Percentiles rank a stretch among this genome's conserved stretches.
Conservation (phyloP, 2,113 vertebrate genomes). For the Furnarius figulus region DNA sequence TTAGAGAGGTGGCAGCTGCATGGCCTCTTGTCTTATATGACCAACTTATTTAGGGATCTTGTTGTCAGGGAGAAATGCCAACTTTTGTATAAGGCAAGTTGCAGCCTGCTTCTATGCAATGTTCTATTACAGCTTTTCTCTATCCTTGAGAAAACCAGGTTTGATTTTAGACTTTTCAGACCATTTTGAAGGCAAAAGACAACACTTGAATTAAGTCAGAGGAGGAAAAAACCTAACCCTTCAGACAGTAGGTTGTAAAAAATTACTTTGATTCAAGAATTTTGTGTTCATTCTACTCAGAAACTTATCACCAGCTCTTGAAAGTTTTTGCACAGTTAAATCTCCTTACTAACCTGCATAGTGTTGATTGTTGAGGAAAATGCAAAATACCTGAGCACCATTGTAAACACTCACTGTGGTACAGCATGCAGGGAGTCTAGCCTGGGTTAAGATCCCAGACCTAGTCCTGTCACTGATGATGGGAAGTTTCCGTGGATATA, state of each 20-base stretch:
- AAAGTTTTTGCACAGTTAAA: background rate
- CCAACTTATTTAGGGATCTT: background rate
- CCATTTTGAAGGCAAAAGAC: background rate
- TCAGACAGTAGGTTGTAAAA: background rate
- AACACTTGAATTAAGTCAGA: background rate
- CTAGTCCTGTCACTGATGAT: background rate
- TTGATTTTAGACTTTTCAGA: background rate
- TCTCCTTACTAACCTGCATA: background rate
- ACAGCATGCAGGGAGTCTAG: background rate
- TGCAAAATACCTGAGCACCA: background rate
- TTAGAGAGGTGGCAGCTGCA: background rate
- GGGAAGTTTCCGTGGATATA: background rate
- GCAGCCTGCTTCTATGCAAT: background rate
- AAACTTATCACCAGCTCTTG: background rate
- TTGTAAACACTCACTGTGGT: background rate
- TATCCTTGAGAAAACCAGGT: background rate
- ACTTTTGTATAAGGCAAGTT: background rate
- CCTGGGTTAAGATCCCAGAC: background rate
- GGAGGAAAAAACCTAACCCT: background rate
- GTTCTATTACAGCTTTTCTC: background rate
- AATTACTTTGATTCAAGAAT: background rate
- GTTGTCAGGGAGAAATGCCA: background rate
- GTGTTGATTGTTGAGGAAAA: background rate
- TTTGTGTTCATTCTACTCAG: background rate
- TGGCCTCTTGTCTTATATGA: background rate